Evolutionary conservation across 1,140 invertebrate genomes (phyloP), one percentile per base, ranked within the genome.

Genomic region (Thaumetopoea pityocampa): DNA sequence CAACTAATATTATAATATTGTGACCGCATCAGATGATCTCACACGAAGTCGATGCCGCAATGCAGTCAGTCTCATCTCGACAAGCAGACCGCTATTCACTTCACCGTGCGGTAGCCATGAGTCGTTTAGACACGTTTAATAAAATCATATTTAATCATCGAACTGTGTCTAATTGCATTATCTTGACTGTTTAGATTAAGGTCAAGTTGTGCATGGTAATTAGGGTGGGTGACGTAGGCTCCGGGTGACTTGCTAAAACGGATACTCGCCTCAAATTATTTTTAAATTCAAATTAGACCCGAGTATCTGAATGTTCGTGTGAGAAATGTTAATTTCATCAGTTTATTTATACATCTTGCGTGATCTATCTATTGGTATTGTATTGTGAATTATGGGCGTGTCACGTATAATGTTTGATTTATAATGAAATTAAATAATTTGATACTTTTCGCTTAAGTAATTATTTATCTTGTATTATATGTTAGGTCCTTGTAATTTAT

Each of bases 31-130:
- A 10, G 11, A 46, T 26, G 24, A 32, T 44, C 40, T 34, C 33
- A 24, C 30, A 38, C 17, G 23, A 42, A 43, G 24, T 40, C 40
- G 32, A 45, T 64, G 60, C 37, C 51, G 62, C 58, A 63, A 55
- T 67, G 63, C 57, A 64, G 55, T 62, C 38, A 38, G 51, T 30
- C 50, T 35, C 41, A 37, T 42, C 43, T 40, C 23, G 41, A 43
- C 26, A 62, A 58, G 15, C 58, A 62, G 56, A 57, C 47, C 53
- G 51, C 45, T 44, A 30, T 23, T 30, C 19, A 15, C 33, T 45
- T 32, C 15, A 36, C 34, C 42, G 12, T 45, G 36, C 15, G 9
- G 11, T 20, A 18, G 17, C 11, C n/a, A 37, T 41, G 19, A 20
- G 37, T 36, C 26, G 45, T 34, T n/a, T 35, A 19, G 29, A 11